These are phyloP conservation scores for Muscina levida DNA, from an alignment of 2,888 invertebrate genomes.

Conservation along the genomic window DNA sequence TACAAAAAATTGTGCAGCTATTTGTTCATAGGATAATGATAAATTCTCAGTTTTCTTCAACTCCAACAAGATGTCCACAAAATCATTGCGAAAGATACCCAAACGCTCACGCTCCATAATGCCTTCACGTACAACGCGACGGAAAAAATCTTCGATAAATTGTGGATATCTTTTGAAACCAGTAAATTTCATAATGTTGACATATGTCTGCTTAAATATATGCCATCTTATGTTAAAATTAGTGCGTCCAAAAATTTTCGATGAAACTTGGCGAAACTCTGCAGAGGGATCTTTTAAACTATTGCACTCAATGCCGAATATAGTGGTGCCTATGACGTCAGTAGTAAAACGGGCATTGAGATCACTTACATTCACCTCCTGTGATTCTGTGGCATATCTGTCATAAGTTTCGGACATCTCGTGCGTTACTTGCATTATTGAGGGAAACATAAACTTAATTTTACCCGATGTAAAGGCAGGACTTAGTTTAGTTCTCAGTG, in stretches of 20 bases:
- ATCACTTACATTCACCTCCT: slow-evolving; percentile 78
- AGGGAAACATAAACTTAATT: slow-evolving; percentile 80
- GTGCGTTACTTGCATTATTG: slow-evolving; percentile 73
- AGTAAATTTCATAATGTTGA: slow-evolving; percentile 45
- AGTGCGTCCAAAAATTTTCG: slow-evolving; percentile 64
- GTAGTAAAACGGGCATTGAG: slow-evolving; percentile 79
- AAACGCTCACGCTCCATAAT: slow-evolving; percentile 68
- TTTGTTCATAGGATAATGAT: slow-evolving; percentile 76
- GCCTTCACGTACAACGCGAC: slow-evolving; percentile 69
- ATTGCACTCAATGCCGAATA: slow-evolving; percentile 80
- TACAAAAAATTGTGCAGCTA: slow-evolving; percentile 81
- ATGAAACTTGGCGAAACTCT: slow-evolving; percentile 73
- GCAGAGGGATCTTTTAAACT: slow-evolving; percentile 77
- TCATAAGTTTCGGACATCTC: slow-evolving; percentile 66
- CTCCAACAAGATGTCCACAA: slow-evolving; percentile 72
- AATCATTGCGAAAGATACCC: slow-evolving; percentile 72
- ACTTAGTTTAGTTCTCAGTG: slow-evolving; percentile 79
- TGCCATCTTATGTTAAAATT: slow-evolving; percentile 69
- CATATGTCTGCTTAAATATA: slow-evolving; percentile 69
- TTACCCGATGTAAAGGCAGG: slow-evolving; percentile 81
- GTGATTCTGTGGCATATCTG: slow-evolving; percentile 50
- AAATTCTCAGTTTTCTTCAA: slow-evolving; percentile 67
- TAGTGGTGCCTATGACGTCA: slow-evolving; percentile 80
- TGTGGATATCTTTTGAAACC: slow-evolving; percentile 29
- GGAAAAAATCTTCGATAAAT: slow-evolving; percentile 66